Conservation (phyloP, 2,113 vertebrate species). For the Grus americana region DNA sequence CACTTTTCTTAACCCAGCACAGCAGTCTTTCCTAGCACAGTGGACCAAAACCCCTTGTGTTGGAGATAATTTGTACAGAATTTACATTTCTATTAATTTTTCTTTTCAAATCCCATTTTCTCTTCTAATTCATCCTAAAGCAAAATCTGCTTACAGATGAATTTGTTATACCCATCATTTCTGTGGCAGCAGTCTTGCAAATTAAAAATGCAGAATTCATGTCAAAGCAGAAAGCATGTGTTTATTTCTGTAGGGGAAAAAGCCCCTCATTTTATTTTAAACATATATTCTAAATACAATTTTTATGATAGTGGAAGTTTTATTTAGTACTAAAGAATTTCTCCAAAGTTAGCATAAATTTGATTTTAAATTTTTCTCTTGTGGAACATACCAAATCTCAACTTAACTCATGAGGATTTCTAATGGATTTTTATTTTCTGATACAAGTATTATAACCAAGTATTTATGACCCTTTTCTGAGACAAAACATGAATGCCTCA, state of each 20-base stretch:
- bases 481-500: neutral
- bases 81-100: neutral
- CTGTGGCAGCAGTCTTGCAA: neutral
- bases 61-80: neutral
- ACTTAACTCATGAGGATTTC: neutral
- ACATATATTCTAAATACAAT: neutral
- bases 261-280: fast-evolving
- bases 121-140: neutral
- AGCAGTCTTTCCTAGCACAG: neutral
- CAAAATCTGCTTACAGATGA: neutral
- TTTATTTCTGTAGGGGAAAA: neutral
- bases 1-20: neutral
- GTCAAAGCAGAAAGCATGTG: neutral
- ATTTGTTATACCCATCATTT: neutral
- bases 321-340: neutral
- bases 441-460: neutral
- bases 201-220: neutral
- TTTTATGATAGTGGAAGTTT: neutral
- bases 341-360: neutral
- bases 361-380: neutral
- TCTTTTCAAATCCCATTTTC: neutral
- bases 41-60: neutral
- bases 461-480: neutral
- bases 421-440: neutral
- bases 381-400: neutral